Conservation (phyloP, 2,888 invertebrate genomes). For the Xestia c-nigrum region DNA sequence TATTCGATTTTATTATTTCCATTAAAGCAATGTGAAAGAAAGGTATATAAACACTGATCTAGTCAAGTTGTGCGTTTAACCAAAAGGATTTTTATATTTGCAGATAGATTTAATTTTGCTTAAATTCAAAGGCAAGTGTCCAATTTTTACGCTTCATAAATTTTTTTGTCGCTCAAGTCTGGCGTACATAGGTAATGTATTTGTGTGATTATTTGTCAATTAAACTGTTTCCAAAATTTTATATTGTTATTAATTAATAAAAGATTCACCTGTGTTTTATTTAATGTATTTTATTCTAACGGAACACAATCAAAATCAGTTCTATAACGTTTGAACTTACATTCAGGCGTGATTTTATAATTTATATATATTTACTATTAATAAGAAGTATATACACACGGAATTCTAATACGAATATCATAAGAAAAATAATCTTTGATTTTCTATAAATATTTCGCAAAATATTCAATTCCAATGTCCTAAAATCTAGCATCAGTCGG, state of each 20-base stretch:
- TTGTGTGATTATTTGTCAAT: neutral
- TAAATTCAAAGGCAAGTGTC: neutral
- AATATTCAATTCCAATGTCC: slow-evolving; percentile 61
- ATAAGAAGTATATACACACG: slow-evolving; percentile 57
- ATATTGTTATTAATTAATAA: slow-evolving; percentile 41
- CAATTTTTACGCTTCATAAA: neutral
- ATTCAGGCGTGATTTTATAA: slow-evolving; percentile 61
- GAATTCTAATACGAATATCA: slow-evolving; percentile 46
- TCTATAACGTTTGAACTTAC: slow-evolving; percentile 65
- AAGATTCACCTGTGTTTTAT: slow-evolving; percentile 38
- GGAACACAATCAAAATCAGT: slow-evolving; percentile 68
- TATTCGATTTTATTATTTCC: neutral
- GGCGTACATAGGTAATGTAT: neutral
- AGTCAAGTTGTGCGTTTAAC: slow-evolving; percentile 7
- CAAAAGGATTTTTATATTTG: neutral
- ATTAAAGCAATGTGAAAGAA: neutral
- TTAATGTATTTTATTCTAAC: slow-evolving; percentile 58
- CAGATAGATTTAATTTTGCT: neutral
- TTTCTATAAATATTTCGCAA: slow-evolving; percentile 52
- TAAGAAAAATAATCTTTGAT: slow-evolving; percentile 64
- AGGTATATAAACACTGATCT: neutral
- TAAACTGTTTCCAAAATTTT: neutral
- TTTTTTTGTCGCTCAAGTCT: neutral
- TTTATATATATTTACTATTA: slow-evolving; percentile 48
- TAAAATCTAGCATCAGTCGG: slow-evolving; percentile 50